Percentiles rank a stretch among this genome's conserved stretches.
phyloP scores from a whole-genome alignment of 2,113 vertebrate genomes.

The Cyrtonyx montezumae region DNA sequence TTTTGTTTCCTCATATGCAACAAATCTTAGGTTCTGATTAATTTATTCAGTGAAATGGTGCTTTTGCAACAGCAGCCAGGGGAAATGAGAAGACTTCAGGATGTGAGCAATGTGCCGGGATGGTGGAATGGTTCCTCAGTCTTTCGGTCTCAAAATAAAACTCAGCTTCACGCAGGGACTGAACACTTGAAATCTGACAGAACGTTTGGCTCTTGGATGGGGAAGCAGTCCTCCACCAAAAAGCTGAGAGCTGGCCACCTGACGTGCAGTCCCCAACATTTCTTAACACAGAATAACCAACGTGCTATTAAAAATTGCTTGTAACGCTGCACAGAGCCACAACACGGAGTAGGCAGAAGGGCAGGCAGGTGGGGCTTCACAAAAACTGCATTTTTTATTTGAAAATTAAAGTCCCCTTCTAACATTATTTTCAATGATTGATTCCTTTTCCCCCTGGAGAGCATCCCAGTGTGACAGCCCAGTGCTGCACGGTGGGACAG shows the following conservation, averaged over 20 bases:
- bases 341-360: not conserved
- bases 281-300: not conserved
- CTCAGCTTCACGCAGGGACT: not conserved
- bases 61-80: conserved; percentile 43
- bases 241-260: not conserved
- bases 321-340: not conserved
- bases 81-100: conserved; percentile 50
- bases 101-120: conserved; percentile 25
- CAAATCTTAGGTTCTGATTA: not conserved
- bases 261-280: not conserved
- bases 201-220: not conserved
- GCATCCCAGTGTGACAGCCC: not conserved
- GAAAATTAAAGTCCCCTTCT: conserved; percentile 40
- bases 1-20: not conserved
- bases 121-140: not conserved
- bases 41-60: conserved; percentile 43
- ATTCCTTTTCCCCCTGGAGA: conserved; percentile 11
- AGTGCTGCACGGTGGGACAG: not conserved
- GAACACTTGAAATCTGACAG: not conserved
- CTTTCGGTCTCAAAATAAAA: not conserved
- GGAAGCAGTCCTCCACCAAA: not conserved
- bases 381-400: not conserved
- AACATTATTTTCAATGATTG: not conserved
- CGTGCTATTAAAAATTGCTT: not conserved
- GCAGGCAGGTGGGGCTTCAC: not conserved